Evolutionary conservation across 2,888 invertebrate genomes (phyloP).

Genomic region (Cacoxenus indagator): DNA sequence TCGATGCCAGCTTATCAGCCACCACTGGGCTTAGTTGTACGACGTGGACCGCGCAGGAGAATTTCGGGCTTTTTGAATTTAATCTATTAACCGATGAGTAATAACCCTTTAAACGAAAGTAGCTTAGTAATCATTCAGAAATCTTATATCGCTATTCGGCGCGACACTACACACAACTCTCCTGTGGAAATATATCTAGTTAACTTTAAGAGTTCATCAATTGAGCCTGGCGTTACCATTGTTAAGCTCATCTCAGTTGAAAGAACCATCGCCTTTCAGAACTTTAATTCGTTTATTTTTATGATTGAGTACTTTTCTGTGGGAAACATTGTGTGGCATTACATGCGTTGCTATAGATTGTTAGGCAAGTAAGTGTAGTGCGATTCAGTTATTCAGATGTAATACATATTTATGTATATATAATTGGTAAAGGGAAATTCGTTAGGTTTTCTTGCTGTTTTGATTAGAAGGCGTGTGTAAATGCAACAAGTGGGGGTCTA

Average conservation of each 20-base stretch:
- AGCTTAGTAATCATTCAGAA: too few relatives aligned
- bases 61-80: too few relatives aligned
- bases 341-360: background rate
- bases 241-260: slow-evolving; percentile 19
- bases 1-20: too few relatives aligned
- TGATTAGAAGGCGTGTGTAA: background rate
- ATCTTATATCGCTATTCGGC: too few relatives aligned
- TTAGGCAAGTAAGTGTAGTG: background rate
- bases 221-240: too few relatives aligned
- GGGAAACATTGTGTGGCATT: background rate
- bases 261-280: slow-evolving; percentile 17
- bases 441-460: background rate
- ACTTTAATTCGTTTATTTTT: slow-evolving; percentile 45
- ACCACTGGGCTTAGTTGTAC: too few relatives aligned
- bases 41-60: too few relatives aligned
- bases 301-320: background rate
- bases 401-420: slow-evolving; percentile 1
- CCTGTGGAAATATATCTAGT: too few relatives aligned
- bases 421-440: background rate
- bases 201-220: too few relatives aligned
- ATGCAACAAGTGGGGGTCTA: slow-evolving; percentile 19
- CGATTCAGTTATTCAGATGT: background rate
- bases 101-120: too few relatives aligned
- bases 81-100: too few relatives aligned
- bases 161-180: too few relatives aligned